Base-by-base conservation (phyloP, 2,113 vertebrate genomes). In the Triplophysa siluroides region DNA sequence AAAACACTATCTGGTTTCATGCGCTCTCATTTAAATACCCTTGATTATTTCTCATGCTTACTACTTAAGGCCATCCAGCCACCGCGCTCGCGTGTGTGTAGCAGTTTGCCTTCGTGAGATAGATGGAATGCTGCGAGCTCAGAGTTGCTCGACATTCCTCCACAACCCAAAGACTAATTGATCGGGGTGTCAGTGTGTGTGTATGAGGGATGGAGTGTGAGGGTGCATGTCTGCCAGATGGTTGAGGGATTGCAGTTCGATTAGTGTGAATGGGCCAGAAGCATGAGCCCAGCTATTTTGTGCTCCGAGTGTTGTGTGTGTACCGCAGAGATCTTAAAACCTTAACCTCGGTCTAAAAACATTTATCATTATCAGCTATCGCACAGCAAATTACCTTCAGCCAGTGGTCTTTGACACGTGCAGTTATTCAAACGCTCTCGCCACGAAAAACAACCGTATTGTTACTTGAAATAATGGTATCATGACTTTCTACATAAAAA, bases 151-250 rank as follows among this genome's bases (percentile, higher is more conserved):
- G 38, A 91, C 88, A 89, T 87, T 89, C 81, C 82, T 83, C 76
- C 86, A 85, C 79, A 88, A 87, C 82, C 82, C 81, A 84, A 81
- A 85, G 60, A 86, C 85, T 90, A 88, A 92, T 91, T 91, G 88
- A 90, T 90, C 90, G 38, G 73, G 19, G 58, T 79, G 64, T 67
- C 47, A 56, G 72, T 62, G 76, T 60, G 60, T 84, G 67, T 76
- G 76, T 76, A 78, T 77, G 83, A 68, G 50, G 21, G 21, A 72
- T 50, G 83, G 80, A 50, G 62, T 74, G 63, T 74, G 80, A 68
- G 45, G 83, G 84, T 14, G 81, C 85, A 88, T 86, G 80, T 76
- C 45, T 73, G 62, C 87, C 90, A 88, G 88, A 90, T 87, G 89
- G 88, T 61, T 52, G 12, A 87, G 75, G 85, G 85, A 87, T 86